These are phyloP conservation scores for Myocastor coypus DNA, from an alignment of 2,113 vertebrate genomes.

Conservation along the genomic window DNA sequence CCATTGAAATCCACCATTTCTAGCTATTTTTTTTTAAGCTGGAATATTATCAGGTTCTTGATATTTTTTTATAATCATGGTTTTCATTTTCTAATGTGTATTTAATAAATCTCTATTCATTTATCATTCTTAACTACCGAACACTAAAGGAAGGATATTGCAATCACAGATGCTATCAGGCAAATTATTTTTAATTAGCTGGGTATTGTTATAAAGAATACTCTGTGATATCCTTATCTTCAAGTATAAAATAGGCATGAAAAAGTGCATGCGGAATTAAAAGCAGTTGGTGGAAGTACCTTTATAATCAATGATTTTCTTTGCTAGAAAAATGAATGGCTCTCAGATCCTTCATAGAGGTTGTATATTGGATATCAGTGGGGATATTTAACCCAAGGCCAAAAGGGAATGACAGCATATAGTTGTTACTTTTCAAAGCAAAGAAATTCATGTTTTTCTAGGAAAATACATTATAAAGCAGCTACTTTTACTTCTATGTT, in stretches of 20 bases:
- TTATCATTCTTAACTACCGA: slow-evolving; percentile 51
- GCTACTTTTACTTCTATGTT: neutral
- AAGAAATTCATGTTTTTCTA: neutral
- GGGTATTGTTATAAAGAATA: slow-evolving; percentile 54
- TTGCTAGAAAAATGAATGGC: slow-evolving; percentile 50
- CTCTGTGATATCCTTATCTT: slow-evolving; percentile 11
- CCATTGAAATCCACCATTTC: neutral
- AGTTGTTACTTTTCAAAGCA: neutral
- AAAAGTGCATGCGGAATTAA: slow-evolving; percentile 41
- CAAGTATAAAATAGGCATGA: neutral
- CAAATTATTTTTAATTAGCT: slow-evolving; percentile 67
- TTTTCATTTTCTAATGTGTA: slow-evolving; percentile 51
- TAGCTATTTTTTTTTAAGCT: neutral
- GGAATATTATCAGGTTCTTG: neutral
- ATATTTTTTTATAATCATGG: slow-evolving; percentile 43
- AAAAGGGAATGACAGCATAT: slow-evolving; percentile 1
- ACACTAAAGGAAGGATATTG: slow-evolving; percentile 53
- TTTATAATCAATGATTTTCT: slow-evolving; percentile 69
- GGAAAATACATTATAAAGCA: neutral
- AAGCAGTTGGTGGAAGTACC: neutral
- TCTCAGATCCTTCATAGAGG: neutral
- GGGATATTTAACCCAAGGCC: neutral
- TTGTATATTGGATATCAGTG: neutral
- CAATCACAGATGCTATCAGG: slow-evolving; percentile 44
- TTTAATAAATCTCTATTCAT: slow-evolving; percentile 57